Percentiles rank a stretch among this genome's conserved stretches.
Evolutionary conservation across 2,797 vertebrate species (phyloP).

Genomic region (Microchirus variegatus): DNA sequence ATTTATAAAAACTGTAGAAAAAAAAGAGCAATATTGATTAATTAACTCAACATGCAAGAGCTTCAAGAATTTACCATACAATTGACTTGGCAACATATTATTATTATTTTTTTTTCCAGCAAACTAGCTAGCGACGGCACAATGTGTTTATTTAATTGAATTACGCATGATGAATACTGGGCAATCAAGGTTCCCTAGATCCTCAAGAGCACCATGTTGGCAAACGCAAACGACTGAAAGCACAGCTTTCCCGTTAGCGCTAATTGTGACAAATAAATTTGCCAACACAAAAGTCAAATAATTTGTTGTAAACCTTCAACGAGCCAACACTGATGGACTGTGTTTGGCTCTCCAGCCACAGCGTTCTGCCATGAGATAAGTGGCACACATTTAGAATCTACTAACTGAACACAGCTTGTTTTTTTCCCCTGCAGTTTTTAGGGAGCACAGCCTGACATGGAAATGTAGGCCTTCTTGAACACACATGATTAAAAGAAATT

Average conservation of each 20-base stretch:
- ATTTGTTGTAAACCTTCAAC: slow-evolving; percentile 5
- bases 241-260: background rate
- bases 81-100: too few relatives aligned
- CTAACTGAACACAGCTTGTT: background rate
- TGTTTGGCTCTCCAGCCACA: background rate
- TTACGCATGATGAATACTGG: too few relatives aligned
- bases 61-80: too few relatives aligned
- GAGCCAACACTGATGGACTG: background rate
- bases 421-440: background rate
- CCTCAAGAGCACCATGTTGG: background rate
- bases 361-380: background rate
- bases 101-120: too few relatives aligned
- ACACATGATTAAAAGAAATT: too few relatives aligned
- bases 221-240: background rate
- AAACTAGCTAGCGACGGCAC: too few relatives aligned
- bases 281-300: slow-evolving; percentile 1
- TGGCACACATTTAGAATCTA: background rate
- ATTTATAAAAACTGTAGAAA: too few relatives aligned
- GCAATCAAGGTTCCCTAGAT: background rate
- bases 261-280: background rate
- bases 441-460: background rate
- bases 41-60: too few relatives aligned
- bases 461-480: too few relatives aligned
- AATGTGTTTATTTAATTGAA: too few relatives aligned
- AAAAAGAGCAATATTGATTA: too few relatives aligned